Evolutionary conservation across 2,888 invertebrate genomes (phyloP).

Genomic region (Macrostomum cliftonense): DNA sequence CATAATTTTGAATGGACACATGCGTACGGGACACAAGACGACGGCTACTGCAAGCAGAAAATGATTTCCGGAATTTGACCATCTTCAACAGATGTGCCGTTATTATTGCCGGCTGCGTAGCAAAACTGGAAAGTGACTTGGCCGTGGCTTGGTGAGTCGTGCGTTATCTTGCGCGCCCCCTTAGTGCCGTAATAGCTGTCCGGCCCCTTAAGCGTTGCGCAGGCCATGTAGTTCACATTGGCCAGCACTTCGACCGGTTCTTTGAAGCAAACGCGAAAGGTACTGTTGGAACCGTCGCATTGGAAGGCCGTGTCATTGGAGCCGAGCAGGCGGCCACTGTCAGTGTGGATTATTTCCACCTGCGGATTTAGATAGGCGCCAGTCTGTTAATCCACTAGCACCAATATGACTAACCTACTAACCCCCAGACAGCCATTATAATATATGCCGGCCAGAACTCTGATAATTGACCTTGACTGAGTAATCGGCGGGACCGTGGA

Average conservation of each 20-base stretch:
- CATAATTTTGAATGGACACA: too few species aligned
- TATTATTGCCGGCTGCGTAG: conserved; percentile 65
- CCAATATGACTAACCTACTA: too few species aligned
- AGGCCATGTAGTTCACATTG: conserved; percentile 59
- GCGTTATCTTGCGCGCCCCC: conserved; percentile 54
- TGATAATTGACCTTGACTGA: conserved; percentile 50
- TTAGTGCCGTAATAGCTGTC: conserved; percentile 68
- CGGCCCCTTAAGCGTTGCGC: conserved; percentile 63
- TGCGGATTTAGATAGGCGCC: neutral
- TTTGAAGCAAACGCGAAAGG: conserved; percentile 61
- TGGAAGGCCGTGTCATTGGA: conserved; percentile 56
- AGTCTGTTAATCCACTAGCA: too few species aligned
- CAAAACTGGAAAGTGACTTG: conserved; percentile 62
- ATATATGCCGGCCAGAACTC: too few species aligned
- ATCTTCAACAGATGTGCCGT: conserved; percentile 64
- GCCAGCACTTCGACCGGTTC: conserved; percentile 62
- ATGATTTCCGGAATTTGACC: conserved; percentile 71
- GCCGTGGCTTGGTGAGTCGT: conserved; percentile 55
- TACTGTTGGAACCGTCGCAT: conserved; percentile 57
- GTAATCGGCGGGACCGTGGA: conserved; percentile 56
- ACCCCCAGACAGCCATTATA: conserved; percentile 37
- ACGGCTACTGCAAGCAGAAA: conserved; percentile 43
- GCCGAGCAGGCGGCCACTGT: conserved; percentile 53
- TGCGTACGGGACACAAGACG: too few species aligned
- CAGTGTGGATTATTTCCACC: conserved; percentile 50